A percentile compares a stretch with the other conserved stretches of the same genome.
phyloP scores from a whole-genome alignment of 2,797 vertebrate genomes.

The Nasua narica region DNA sequence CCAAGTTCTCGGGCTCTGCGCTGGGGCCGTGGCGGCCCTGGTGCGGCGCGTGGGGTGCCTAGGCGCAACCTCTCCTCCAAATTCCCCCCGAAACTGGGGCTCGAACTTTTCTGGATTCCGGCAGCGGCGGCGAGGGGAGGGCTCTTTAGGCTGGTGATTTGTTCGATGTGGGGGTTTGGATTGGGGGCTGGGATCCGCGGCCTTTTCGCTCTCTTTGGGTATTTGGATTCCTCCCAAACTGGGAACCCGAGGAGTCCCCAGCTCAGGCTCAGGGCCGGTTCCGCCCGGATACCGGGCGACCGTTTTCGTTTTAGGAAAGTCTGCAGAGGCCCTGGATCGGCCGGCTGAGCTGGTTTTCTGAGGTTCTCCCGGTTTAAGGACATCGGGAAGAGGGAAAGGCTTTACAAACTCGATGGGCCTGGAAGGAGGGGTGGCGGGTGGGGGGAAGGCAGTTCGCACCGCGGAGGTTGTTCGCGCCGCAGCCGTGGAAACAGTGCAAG shows the following conservation, averaged over 20 bases:
- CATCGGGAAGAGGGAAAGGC: not conserved
- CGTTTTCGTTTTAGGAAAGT: slow-evolving; percentile 55
- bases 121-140: not conserved
- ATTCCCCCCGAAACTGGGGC: not conserved
- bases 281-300: not conserved
- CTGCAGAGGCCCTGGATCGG: not conserved
- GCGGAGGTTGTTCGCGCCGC: not conserved
- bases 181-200: not conserved
- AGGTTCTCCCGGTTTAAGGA: not conserved
- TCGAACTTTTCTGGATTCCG: not conserved
- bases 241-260: not conserved
- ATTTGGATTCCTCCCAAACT: not conserved
- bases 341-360: not conserved
- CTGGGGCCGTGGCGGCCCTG: not conserved
- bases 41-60: not conserved
- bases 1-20: not conserved
- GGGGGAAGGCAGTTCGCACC: not conserved
- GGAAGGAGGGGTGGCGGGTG: not conserved
- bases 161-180: not conserved
- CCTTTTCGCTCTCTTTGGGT: not conserved
- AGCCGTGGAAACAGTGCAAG: not conserved
- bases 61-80: not conserved
- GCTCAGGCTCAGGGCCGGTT: not conserved
- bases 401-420: not conserved
- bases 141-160: not conserved